Conservation (phyloP, 2,888 invertebrate genomes). For the Stenurella melanura region DNA sequence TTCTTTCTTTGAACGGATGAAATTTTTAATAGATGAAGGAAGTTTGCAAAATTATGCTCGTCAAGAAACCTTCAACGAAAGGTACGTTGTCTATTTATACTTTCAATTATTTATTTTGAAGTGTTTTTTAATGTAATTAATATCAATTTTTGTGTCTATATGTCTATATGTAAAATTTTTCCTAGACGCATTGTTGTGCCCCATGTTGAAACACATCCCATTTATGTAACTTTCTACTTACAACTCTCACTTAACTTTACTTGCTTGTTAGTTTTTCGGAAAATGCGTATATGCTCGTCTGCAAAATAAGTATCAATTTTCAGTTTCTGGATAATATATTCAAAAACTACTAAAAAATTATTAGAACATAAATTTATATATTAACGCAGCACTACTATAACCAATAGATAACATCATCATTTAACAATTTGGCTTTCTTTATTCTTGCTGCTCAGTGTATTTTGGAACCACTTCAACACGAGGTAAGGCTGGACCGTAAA, state of each 20-base stretch:
- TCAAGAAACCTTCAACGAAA: constrained; percentile 96
- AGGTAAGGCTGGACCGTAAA: constrained; percentile 84
- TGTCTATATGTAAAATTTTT: constrained; percentile 65
- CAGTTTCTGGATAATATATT: not conserved
- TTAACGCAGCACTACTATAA: constrained; percentile 27
- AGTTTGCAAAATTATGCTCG: constrained; percentile 98
- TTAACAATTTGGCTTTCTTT: constrained; percentile 66
- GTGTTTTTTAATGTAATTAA: constrained; percentile 41
- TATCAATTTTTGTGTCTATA: constrained; percentile 58
- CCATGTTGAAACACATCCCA: constrained; percentile 80
- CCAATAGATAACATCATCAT: constrained; percentile 38
- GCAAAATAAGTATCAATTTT: not conserved
- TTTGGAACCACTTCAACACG: constrained; percentile 99
- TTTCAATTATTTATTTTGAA: not conserved
- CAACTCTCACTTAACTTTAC: constrained; percentile 59
- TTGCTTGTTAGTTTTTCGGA: constrained; percentile 50
- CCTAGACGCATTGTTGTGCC: constrained; percentile 86
- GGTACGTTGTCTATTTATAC: constrained; percentile 77
- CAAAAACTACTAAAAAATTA: not conserved
- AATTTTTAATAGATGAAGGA: constrained; percentile 98
- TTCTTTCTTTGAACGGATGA: constrained; percentile 98
- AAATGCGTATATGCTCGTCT: constrained; percentile 18
- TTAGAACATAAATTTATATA: constrained; percentile 7
- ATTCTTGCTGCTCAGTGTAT: constrained; percentile 93
- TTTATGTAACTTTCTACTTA: constrained; percentile 68